Percentiles rank a stretch among this genome's conserved stretches.
Conservation (phyloP, 2,113 vertebrate species). For the Engystomops pustulosus region DNA sequence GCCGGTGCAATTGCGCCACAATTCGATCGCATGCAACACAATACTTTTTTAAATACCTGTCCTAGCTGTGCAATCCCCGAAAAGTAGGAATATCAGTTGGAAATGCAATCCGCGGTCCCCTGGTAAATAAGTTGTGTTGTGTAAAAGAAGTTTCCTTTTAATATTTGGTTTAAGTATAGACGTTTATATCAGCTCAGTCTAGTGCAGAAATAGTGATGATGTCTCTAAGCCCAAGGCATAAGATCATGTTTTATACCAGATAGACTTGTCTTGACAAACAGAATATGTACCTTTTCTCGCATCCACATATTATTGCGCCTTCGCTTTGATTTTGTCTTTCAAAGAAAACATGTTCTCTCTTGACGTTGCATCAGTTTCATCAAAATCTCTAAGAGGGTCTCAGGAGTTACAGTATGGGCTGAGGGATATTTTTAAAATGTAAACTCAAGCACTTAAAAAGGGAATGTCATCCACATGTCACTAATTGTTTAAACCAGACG, state of each 20-base stretch:
- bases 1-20: too few relatives aligned
- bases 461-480: constrained; percentile 38
- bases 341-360: constrained; percentile 32
- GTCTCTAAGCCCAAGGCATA: neutral
- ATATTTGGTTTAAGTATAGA: neutral
- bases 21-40: too few relatives aligned
- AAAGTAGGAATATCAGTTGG: too few relatives aligned
- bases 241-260: neutral
- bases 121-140: too few relatives aligned
- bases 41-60: too few relatives aligned
- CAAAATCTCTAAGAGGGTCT: neutral
- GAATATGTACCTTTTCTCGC: neutral
- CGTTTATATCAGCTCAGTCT: neutral
- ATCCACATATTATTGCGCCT: constrained; percentile 10
- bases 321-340: neutral
- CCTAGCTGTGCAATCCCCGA: too few relatives aligned
- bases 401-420: neutral
- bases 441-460: constrained; percentile 35
- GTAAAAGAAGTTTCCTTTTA: neutral
- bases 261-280: constrained; percentile 2
- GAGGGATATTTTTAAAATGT: constrained; percentile 16
- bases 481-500: constrained; percentile 27
- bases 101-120: too few relatives aligned
- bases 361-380: neutral
- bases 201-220: neutral